A percentile compares a stretch with the other conserved stretches of the same genome.
These are phyloP conservation scores for Holotrichia oblita DNA, from an alignment of 1,140 invertebrate species.

Conservation along the genomic window DNA sequence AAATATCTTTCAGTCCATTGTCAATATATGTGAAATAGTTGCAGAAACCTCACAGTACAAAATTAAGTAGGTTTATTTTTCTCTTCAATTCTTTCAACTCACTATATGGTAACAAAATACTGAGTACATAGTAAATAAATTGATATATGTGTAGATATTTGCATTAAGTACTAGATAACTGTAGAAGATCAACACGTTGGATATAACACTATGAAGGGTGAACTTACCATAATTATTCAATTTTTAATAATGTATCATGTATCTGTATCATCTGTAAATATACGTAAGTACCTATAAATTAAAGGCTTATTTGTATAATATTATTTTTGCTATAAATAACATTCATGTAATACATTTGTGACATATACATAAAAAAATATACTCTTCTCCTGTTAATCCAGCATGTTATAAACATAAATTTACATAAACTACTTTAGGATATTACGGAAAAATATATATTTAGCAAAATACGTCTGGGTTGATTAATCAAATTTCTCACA, in stretches of 20 bases:
- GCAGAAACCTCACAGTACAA: constrained; percentile 40
- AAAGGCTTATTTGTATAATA: constrained; percentile 18
- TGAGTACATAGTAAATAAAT: constrained; percentile 27
- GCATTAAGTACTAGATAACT: background rate
- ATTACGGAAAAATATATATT: background rate
- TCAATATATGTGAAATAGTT: constrained; percentile 39
- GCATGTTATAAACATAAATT: constrained; percentile 8
- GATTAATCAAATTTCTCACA: constrained; percentile 12
- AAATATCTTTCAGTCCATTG: constrained; percentile 34
- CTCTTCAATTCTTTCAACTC: constrained; percentile 20
- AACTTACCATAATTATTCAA: background rate
- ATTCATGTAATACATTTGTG: background rate
- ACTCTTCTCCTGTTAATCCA: constrained; percentile 33
- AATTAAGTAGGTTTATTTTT: constrained; percentile 27
- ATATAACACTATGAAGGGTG: constrained; percentile 26
- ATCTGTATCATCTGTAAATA: constrained; percentile 18
- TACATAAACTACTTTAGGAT: background rate
- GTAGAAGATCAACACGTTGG: constrained; percentile 12
- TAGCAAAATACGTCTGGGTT: background rate
- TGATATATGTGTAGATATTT: constrained; percentile 28
- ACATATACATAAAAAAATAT: background rate
- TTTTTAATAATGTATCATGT: constrained; percentile 5
- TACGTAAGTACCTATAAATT: background rate
- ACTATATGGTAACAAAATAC: constrained; percentile 2
- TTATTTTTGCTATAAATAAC: constrained; percentile 12